Evolutionary conservation across 1,140 invertebrate genomes (phyloP).

Genomic region (Trigoniulus corallinus): DNA sequence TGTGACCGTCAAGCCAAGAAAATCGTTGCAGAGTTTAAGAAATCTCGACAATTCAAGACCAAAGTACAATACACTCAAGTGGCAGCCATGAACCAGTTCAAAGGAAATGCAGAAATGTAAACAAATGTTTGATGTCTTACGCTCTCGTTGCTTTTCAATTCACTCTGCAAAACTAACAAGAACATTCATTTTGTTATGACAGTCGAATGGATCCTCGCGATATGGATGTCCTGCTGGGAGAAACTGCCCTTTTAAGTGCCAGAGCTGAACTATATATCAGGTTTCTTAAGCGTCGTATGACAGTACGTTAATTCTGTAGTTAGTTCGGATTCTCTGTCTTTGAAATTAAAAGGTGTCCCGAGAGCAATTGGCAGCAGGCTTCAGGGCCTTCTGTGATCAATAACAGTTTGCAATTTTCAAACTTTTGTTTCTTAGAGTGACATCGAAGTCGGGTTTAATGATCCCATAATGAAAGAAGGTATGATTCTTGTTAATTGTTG

Average conservation of each 20-base stretch:
- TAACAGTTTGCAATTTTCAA: no score
- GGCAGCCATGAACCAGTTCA: background rate
- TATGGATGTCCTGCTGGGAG: slow-evolving; percentile 71
- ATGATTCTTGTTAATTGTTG: background rate
- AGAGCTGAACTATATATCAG: slow-evolving; percentile 76
- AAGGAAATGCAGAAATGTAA: background rate
- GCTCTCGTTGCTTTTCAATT: background rate
- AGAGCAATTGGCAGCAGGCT: no score
- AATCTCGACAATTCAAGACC: slow-evolving; percentile 47
- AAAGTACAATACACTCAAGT: slow-evolving; percentile 40
- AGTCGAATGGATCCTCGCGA: slow-evolving; percentile 56
- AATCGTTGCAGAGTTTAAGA: slow-evolving; percentile 60
- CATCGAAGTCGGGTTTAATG: slow-evolving; percentile 41
- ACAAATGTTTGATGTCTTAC: background rate
- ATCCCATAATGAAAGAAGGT: slow-evolving; percentile 32
- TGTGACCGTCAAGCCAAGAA: slow-evolving; percentile 57
- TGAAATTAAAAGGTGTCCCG: no score
- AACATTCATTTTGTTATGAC: background rate
- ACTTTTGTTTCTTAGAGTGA: slow-evolving; percentile 46
- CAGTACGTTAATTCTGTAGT: slow-evolving; percentile 40
- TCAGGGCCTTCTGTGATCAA: no score
- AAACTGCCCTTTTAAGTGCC: slow-evolving; percentile 81
- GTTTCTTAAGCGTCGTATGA: slow-evolving; percentile 64
- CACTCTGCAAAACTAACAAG: background rate
- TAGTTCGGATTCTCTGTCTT: no score